Evolutionary conservation across 1,140 invertebrate species (phyloP), one percentile per base, ranked within the genome.

Genomic region (Pseudachorutes palmiensis): DNA sequence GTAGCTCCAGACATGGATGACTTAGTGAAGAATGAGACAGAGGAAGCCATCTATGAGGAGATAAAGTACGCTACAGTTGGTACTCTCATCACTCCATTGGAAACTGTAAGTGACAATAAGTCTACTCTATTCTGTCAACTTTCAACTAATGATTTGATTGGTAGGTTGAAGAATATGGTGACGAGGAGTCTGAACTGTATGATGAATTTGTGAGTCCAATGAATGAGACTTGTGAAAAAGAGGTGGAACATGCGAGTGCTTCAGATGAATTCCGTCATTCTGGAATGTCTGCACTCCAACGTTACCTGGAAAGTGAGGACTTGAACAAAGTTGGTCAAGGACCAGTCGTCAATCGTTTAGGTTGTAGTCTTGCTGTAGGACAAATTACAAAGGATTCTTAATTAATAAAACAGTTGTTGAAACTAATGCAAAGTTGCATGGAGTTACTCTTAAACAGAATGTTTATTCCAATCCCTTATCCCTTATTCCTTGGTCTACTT

Each of bases 341-440:
- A 1, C 64, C 65, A 22, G 68, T 68, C 41, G 59, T 72, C 12
- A 72, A 65, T 62, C 36, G 71, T 0, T 48, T 72, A 49, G 71
- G 71, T 14, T 65, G 67, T 30, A 69, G 67, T 66, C 70, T 67
- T 36, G 71, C 71, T 29, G 58, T 72, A 33, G n/a, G 41, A 64
- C 16, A 65, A 72, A 59, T 55, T 72, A 33, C 51, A 72, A 60
- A 64, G 67, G 64, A 64, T 72, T 59, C n/a, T 69, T 32, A 28
- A 36, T 31, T 24, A 55, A 55, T 16, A 55, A 9, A 19, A 41
- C 36, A 41, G 19, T 19, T 5, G 5, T 41, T 5, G 36, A 41
- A 9, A 19, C 19, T 5, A 19, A 41, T 41, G 5, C 36, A 41
- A 41, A 5, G 36, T 41, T 41, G 36, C 36, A 41, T 41, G 36